Conservation (phyloP, 2,113 vertebrate species). For the Gambusia affinis region DNA sequence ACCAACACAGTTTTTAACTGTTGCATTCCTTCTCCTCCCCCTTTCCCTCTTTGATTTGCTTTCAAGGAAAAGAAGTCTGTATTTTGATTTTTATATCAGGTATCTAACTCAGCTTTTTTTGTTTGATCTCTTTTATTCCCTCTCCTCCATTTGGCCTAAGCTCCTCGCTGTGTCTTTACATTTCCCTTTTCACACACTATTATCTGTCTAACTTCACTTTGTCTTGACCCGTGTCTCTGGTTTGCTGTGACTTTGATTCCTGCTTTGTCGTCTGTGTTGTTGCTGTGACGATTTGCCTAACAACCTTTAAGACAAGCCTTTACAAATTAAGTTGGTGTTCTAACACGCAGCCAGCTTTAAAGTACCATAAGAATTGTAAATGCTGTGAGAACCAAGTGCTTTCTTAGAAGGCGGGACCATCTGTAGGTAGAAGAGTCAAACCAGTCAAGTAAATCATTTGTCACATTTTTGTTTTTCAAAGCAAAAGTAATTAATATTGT, state of each 20-base stretch:
- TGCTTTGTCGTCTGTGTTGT: constrained; percentile 57
- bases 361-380: neutral
- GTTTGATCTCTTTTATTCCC: constrained; percentile 36
- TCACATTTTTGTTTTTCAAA: neutral
- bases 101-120: constrained; percentile 78
- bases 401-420: no score
- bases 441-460: neutral
- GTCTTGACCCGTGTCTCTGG: constrained; percentile 59
- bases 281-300: constrained; percentile 73
- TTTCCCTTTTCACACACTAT: constrained; percentile 54
- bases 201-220: constrained; percentile 59
- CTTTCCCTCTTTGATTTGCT: constrained; percentile 84
- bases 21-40: constrained; percentile 69
- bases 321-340: constrained; percentile 2
- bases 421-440: no score
- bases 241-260: constrained; percentile 59
- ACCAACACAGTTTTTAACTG: constrained; percentile 67
- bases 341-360: neutral
- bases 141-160: constrained; percentile 52
- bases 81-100: constrained; percentile 97
- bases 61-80: constrained; percentile 93
- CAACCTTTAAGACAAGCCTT: constrained; percentile 55
- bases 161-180: constrained; percentile 68
- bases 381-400: neutral
- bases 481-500: no score